phyloP scores from a whole-genome alignment of 2,797 vertebrate species.

The Serranus cabrilla region DNA sequence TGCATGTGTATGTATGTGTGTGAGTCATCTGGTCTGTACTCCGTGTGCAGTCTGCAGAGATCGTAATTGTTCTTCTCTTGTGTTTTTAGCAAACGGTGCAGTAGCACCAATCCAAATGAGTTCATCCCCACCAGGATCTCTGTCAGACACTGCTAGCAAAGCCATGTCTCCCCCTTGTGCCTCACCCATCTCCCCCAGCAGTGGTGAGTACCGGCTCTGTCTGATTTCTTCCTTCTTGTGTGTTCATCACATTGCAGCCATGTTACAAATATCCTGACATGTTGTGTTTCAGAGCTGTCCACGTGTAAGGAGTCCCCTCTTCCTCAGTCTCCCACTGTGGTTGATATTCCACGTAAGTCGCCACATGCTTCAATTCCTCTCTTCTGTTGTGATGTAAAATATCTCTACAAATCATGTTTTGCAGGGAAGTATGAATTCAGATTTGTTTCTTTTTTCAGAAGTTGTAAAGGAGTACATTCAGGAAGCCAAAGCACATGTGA shows the following conservation, averaged over 20 bases:
- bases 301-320: slow-evolving; percentile 45
- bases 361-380: background rate
- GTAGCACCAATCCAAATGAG: slow-evolving; percentile 72
- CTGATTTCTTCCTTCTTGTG: background rate
- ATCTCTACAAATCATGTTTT: background rate
- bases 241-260: background rate
- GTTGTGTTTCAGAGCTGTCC: slow-evolving; percentile 62
- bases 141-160: slow-evolving; percentile 76
- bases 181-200: slow-evolving; percentile 53
- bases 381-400: background rate
- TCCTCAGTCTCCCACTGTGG: slow-evolving; percentile 47
- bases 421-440: background rate
- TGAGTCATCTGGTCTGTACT: background rate
- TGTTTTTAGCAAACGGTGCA: slow-evolving; percentile 70
- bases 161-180: slow-evolving; percentile 38
- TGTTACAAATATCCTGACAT: slow-evolving; percentile 7
- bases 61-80: background rate
- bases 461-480: slow-evolving; percentile 82
- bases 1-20: background rate
- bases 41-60: background rate
- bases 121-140: slow-evolving; percentile 75
- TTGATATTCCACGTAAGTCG: slow-evolving; percentile 79
- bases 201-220: slow-evolving; percentile 61
- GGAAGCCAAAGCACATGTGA: slow-evolving; percentile 79
- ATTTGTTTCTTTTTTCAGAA: slow-evolving; percentile 75